These are phyloP conservation scores for Reticulitermes lucifugus DNA, from an alignment of 2,888 invertebrate genomes.

Conservation along the genomic window DNA sequence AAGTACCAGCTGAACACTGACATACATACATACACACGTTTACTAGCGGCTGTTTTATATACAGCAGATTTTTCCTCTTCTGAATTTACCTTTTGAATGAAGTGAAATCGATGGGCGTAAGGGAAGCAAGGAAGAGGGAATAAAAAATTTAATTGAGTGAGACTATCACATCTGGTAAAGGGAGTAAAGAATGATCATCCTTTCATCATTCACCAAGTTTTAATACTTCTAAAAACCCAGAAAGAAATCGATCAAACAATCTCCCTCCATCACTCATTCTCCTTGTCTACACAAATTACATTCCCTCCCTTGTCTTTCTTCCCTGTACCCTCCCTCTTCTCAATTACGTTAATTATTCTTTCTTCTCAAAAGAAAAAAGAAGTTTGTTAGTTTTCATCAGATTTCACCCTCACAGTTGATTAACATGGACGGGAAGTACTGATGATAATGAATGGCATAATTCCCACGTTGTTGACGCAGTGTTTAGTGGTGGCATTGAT, in stretches of 20 bases:
- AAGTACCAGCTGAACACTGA: too few species aligned
- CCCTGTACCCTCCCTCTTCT: neutral
- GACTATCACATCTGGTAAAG: neutral
- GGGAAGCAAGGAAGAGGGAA: neutral
- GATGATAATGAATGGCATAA: conserved; percentile 17
- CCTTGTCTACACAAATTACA: conserved; percentile 28
- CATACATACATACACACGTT: too few species aligned
- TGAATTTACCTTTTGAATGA: too few species aligned
- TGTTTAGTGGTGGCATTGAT: conserved; percentile 28
- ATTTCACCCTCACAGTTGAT: conserved; percentile 8
- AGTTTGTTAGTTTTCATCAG: conserved; percentile 27
- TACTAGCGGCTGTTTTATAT: too few species aligned
- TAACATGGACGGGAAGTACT: conserved; percentile 8
- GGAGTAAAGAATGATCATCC: neutral
- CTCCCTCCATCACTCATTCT: neutral
- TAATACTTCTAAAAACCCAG: conserved; percentile 20
- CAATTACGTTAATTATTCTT: conserved; percentile 42
- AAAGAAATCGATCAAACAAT: conserved; percentile 23
- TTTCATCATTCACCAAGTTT: neutral
- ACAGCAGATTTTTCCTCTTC: too few species aligned
- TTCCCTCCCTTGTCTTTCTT: conserved; percentile 23
- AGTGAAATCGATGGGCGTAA: neutral
- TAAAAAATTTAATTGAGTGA: neutral
- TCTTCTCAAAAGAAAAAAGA: conserved; percentile 12
- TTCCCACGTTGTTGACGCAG: conserved; percentile 37